phyloP scores from a whole-genome alignment of 2,797 vertebrate genomes.

The Cossypha caffra region DNA sequence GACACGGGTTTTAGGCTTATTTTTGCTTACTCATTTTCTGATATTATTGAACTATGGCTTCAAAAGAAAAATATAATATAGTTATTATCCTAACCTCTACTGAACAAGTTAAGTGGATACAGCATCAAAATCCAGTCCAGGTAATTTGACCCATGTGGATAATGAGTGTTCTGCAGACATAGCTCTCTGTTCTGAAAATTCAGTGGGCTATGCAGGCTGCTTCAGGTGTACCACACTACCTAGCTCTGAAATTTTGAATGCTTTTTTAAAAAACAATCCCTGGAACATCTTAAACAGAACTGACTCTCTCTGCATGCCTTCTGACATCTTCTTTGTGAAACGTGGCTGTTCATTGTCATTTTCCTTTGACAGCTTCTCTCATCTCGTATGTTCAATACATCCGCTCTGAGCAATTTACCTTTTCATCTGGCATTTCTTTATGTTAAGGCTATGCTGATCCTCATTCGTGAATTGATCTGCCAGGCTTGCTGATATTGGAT shows the following conservation, averaged over 20 bases:
- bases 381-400: background rate
- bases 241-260: background rate
- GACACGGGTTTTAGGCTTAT: background rate
- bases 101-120: background rate
- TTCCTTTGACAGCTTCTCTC: slow-evolving; percentile 36
- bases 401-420: background rate
- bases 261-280: background rate
- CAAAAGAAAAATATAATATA: background rate
- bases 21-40: background rate
- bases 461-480: background rate
- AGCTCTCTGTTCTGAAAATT: background rate
- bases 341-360: slow-evolving; percentile 1
- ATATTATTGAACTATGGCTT: background rate
- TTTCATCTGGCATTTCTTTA: slow-evolving; percentile 37
- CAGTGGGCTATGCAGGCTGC: background rate
- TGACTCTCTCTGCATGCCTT: background rate
- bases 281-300: background rate
- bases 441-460: slow-evolving; percentile 10
- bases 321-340: slow-evolving; percentile 6
- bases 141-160: background rate
- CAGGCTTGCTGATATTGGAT: background rate
- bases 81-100: background rate
- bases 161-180: background rate
- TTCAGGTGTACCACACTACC: background rate
- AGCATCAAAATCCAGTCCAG: background rate